Conservation (phyloP, 2,888 invertebrate genomes). For the Agriopis aurantiaria region DNA sequence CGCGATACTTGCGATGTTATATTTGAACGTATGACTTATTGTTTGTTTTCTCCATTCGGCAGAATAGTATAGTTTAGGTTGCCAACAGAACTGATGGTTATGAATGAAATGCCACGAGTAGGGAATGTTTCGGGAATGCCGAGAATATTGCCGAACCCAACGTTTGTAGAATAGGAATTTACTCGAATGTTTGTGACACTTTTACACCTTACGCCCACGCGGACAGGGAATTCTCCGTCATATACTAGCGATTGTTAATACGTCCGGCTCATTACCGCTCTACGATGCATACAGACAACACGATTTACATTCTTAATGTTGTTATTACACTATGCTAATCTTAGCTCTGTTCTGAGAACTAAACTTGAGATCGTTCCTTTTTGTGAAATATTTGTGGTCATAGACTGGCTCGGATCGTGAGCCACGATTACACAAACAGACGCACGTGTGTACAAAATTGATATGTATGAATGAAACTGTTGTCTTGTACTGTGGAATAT, state of each 20-base stretch:
- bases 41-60: constrained; percentile 43
- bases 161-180: constrained; percentile 36
- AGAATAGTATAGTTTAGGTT: constrained; percentile 30
- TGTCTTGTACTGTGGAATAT: constrained; percentile 51
- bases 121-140: constrained; percentile 28
- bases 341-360: constrained; percentile 17
- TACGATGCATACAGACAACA: constrained; percentile 7
- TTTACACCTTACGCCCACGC: constrained; percentile 23
- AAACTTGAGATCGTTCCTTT: constrained; percentile 20
- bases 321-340: constrained; percentile 28
- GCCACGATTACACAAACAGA: constrained; percentile 45
- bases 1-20: constrained; percentile 48
- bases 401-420: constrained; percentile 49
- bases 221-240: constrained; percentile 2
- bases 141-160: constrained; percentile 28
- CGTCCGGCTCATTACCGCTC: constrained; percentile 18
- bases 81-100: constrained; percentile 34
- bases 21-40: constrained; percentile 46
- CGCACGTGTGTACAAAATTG: constrained; percentile 57
- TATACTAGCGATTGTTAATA: constrained; percentile 22
- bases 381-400: constrained; percentile 44
- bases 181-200: constrained; percentile 26
- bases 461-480: constrained; percentile 60
- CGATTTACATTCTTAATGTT: constrained; percentile 19
- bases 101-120: constrained; percentile 43